Evolutionary conservation across 2,888 invertebrate species (phyloP).

Genomic region (Augiades crinisus): DNA sequence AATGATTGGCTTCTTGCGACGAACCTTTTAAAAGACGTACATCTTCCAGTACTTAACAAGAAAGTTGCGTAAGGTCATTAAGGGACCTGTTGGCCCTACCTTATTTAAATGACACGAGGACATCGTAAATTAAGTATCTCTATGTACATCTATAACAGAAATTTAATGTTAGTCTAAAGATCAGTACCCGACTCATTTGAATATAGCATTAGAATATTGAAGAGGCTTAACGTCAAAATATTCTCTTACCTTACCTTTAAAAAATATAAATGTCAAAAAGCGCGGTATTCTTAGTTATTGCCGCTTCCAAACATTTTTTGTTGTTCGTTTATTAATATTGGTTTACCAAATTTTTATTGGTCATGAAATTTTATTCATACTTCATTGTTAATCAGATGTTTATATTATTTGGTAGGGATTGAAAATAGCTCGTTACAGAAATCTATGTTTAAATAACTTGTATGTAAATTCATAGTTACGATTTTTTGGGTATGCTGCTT

Average conservation of each 20-base stretch:
- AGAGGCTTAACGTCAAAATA: conserved; percentile 2
- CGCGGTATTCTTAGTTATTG: conserved; percentile 3
- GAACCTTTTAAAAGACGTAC: conserved; percentile 46
- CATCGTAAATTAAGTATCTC: conserved; percentile 36
- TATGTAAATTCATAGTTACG: too few species aligned
- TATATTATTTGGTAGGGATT: too few species aligned
- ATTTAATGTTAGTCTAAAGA: conserved; percentile 14
- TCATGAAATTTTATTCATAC: too few species aligned
- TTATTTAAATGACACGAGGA: conserved; percentile 48
- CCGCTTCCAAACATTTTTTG: not conserved
- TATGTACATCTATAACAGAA: conserved; percentile 17
- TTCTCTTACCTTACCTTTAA: conserved; percentile 1
- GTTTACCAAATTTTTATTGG: not conserved
- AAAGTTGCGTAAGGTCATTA: conserved; percentile 50
- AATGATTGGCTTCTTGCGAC: conserved; percentile 42
- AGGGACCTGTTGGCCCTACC: conserved; percentile 46
- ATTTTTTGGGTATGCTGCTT: too few species aligned
- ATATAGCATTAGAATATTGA: conserved; percentile 13
- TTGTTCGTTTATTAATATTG: not conserved
- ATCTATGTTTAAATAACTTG: too few species aligned
- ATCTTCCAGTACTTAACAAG: conserved; percentile 44
- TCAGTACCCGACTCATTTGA: conserved; percentile 6
- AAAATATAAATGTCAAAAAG: conserved; percentile 13
- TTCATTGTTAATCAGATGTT: too few species aligned
- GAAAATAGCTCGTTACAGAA: too few species aligned